Percentiles rank a stretch among this genome's conserved stretches.
These are phyloP conservation scores for Lordiphosa collinella DNA, from an alignment of 1,140 invertebrate species.

Conservation along the genomic window DNA sequence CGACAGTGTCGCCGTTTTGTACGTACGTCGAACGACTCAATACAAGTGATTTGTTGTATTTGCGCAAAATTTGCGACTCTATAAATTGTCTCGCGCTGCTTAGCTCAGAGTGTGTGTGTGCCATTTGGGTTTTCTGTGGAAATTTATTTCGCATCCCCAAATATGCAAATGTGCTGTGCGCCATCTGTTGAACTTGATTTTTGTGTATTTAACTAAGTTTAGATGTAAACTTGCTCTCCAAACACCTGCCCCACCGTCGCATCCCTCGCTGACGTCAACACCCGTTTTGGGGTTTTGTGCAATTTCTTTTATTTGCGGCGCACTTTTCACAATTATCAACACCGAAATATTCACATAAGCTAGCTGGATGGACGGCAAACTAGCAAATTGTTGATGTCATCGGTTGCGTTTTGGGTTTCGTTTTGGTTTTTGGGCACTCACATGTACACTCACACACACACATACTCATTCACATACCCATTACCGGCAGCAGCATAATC, in stretches of 20 bases:
- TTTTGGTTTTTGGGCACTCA: constrained; percentile 24
- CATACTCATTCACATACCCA: no score
- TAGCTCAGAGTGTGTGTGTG: background rate
- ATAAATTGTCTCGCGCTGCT: constrained; percentile 39
- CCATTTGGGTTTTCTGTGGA: no score
- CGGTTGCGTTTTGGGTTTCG: constrained; percentile 43
- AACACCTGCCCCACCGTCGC: background rate
- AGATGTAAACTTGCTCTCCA: background rate
- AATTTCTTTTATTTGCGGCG: constrained; percentile 56
- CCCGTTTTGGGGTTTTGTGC: constrained; percentile 27
- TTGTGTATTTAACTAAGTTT: constrained; percentile 4
- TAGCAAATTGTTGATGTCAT: constrained; percentile 65
- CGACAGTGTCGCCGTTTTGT: constrained; percentile 11
- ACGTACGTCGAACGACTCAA: constrained; percentile 26
- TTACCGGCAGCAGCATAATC: no score
- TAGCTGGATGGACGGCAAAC: background rate
- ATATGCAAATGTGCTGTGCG: constrained; percentile 34
- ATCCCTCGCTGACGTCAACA: constrained; percentile 31
- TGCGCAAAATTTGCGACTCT: constrained; percentile 47
- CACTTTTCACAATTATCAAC: constrained; percentile 57
- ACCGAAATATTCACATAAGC: constrained; percentile 36
- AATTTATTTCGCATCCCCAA: constrained; percentile 6
- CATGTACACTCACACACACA: constrained; percentile 9
- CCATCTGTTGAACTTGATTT: constrained; percentile 64
- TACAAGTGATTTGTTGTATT: constrained; percentile 58